These are phyloP conservation scores for Operophtera brumata DNA, from an alignment of 2,888 invertebrate species.

Conservation along the genomic window DNA sequence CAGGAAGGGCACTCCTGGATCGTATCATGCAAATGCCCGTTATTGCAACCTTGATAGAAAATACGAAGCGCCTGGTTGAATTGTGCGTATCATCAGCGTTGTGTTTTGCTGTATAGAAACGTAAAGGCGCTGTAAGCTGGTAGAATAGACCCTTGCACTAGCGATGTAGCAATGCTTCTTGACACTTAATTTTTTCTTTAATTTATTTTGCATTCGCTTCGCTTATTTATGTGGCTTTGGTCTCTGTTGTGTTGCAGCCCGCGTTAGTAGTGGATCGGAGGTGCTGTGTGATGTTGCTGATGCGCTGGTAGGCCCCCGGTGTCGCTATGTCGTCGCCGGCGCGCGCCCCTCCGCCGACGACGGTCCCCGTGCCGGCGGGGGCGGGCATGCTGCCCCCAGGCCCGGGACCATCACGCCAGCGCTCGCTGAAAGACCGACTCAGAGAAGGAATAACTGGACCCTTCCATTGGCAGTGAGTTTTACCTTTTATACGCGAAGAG, in stretches of 20 bases:
- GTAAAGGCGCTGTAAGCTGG: constrained; percentile 10
- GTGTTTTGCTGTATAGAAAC: constrained; percentile 1
- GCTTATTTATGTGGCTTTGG: constrained; percentile 77
- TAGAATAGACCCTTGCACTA: constrained; percentile 12
- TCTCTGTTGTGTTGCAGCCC: constrained; percentile 74
- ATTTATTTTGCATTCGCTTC: constrained; percentile 52
- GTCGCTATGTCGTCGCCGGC: constrained; percentile 68
- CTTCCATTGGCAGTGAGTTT: constrained; percentile 90
- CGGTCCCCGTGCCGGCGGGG: constrained; percentile 60
- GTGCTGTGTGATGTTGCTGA: constrained; percentile 59
- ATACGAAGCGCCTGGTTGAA: constrained; percentile 7
- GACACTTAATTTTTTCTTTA: constrained; percentile 32
- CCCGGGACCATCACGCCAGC: constrained; percentile 84
- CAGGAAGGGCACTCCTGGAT: background rate
- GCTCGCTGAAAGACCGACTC: constrained; percentile 88
- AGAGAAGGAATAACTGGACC: constrained; percentile 89
- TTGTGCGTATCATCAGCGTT: background rate
- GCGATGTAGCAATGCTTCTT: constrained; percentile 39
- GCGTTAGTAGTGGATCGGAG: constrained; percentile 65
- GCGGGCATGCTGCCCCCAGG: constrained; percentile 72
- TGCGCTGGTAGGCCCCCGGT: constrained; percentile 48
- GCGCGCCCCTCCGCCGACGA: constrained; percentile 55
- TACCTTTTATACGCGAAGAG: constrained; percentile 20
- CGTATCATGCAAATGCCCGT: background rate
- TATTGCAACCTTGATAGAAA: background rate